A percentile compares a stretch with the other conserved stretches of the same genome.
phyloP scores from a whole-genome alignment of 2,888 invertebrate species.

The Temnothorax ravouxi region DNA sequence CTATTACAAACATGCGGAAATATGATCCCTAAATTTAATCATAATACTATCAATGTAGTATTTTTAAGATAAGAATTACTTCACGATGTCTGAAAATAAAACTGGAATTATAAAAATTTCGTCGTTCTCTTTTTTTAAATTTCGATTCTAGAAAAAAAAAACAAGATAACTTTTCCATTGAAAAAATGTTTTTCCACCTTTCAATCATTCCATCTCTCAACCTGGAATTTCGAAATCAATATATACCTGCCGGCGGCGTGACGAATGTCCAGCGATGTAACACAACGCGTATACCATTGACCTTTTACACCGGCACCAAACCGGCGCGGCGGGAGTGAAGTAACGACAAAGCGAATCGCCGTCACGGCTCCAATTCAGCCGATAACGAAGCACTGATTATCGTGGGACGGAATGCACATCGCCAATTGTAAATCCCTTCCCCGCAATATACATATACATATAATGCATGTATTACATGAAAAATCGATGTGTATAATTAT shows the following conservation, averaged over 20 bases:
- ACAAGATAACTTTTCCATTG: not conserved
- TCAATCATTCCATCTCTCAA: conserved; percentile 8
- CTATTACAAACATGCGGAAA: not conserved
- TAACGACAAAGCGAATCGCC: conserved; percentile 67
- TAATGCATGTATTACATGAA: conserved; percentile 28
- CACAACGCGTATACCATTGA: conserved; percentile 65
- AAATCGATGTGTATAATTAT: conserved; percentile 53
- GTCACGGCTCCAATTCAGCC: conserved; percentile 76
- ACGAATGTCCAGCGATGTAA: conserved; percentile 56
- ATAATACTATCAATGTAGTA: not conserved
- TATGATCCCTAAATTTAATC: not conserved
- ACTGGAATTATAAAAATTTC: not conserved
- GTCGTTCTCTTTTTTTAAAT: not conserved
- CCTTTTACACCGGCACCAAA: conserved; percentile 67
- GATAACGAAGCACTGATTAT: conserved; percentile 78
- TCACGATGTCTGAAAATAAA: not conserved
- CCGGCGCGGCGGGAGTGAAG: conserved; percentile 47
- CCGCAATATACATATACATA: not conserved
- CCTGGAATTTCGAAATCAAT: conserved; percentile 68
- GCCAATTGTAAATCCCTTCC: conserved; percentile 68
- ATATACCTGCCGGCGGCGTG: conserved; percentile 53
- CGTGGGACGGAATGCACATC: conserved; percentile 75
- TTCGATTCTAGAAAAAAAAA: not conserved
- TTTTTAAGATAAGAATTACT: not conserved
- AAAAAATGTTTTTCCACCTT: not conserved